Base-by-base conservation (phyloP, 1,140 invertebrate genomes). In the Drosophila prosaltans region DNA sequence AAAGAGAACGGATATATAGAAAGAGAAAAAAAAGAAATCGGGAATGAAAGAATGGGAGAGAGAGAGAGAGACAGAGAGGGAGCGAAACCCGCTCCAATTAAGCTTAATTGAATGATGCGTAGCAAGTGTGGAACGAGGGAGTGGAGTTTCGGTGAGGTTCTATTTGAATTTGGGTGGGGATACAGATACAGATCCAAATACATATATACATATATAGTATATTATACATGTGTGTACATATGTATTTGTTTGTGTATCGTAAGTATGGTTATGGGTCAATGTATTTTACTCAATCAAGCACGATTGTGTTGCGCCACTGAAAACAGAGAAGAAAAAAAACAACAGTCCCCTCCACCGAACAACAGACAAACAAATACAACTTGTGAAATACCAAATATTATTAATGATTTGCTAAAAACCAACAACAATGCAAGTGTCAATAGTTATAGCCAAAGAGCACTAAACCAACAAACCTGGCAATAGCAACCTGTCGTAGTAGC, bases 61-160 rank as follows among this genome's bases (percentile, higher is more conserved):
- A n/a, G 39, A 24, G 16, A 16, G 16, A 16, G 16, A 16, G 16
- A 16, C 16, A 16, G 26, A 26, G 21, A 36, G 16, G 26, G 39
- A 26, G 59, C 32, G 55, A 54, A 69, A 57, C 41, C 32, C 62
- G 74, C 77, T 89, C 72, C 74, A 89, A 89, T 89, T 77, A 83
- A 79, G 78, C 70, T 81, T 76, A 89, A 89, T 89, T 89, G 85
- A 89, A 62, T 75, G 78, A 70, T 60, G 69, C 54, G 69, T 55
- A 65, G 60, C 57, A 74, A 16, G 51, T 36, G 6, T 45, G 45
- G 21, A 51, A 41, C 59, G 36, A 43, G 60, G 69, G 61, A 11
- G 63, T 32, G 48, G 68, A 40, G 40, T 21, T 41, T 32, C 32
- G 32, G n/a, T 45, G 64, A 30, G 28, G 39, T 40, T 10, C 43